These are phyloP conservation scores for Eulimnadia texana DNA, from an alignment of 1,140 invertebrate species.

Conservation along the genomic window DNA sequence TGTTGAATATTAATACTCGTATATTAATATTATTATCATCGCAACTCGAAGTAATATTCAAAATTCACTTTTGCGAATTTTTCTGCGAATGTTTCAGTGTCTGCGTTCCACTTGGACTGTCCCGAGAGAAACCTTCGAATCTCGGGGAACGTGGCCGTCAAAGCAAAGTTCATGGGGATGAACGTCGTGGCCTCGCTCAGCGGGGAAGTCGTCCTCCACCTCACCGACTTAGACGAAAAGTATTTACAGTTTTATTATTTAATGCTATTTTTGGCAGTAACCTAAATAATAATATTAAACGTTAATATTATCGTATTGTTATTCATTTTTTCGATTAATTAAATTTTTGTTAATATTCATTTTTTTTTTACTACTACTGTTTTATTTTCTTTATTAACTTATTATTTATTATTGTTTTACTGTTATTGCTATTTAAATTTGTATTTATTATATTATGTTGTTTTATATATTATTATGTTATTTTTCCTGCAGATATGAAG, in stretches of 20 bases:
- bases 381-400: no score
- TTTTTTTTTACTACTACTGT: no score
- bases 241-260: neutral
- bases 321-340: neutral
- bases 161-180: constrained; percentile 17
- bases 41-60: no score
- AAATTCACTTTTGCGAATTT: no score
- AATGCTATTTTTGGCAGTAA: neutral
- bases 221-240: constrained; percentile 1
- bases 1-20: neutral
- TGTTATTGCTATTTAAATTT: no score
- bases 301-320: neutral
- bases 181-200: neutral
- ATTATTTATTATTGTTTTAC: no score
- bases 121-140: neutral
- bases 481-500: no score
- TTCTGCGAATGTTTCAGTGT: neutral
- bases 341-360: no score
- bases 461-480: no score
- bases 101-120: constrained; percentile 11
- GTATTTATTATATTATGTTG: no score
- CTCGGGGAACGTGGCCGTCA: constrained; percentile 4
- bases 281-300: neutral
- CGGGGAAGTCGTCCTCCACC: constrained; percentile 3
- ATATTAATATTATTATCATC: no score